Evolutionary conservation across 2,113 vertebrate genomes (phyloP), one percentile per base, ranked within the genome.

Genomic region (Anser brachyrhynchus): DNA sequence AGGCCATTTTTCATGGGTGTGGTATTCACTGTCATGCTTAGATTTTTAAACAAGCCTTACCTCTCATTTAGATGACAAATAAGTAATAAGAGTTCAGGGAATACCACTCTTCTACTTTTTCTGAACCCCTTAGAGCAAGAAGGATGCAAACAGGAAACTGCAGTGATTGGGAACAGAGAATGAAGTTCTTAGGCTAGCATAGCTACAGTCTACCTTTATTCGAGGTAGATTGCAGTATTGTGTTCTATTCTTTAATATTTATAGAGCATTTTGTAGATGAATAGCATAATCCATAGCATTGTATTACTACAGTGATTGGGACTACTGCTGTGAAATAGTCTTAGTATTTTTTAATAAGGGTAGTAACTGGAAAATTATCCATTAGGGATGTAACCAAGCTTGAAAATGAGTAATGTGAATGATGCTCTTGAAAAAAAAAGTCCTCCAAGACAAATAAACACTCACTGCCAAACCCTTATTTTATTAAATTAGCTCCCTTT

Each of bases 401-500:
- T 85, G 82, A 90, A 94, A 96, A 96, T 59, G n/a, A 89, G n/a
- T 83, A 87, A 75, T 1, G 0, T 90, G 93, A 96, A 94, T 87
- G 67, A 54, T 71, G 35, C 49, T 89, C 28, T 88, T 90, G 73
- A 84, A 84, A 66, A 33, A 29, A 85, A 16, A 74, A 69, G 11
- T 37, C 44, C 64, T 87, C 33, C 19, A 84, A 87, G 77, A 85
- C 62, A 92, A 85, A 91, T 90, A 93, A 96, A 85, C 18, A 59
- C 39, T 71, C 1, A 0, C 11, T 93, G 79, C 72, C 85, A 81
- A 92, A 46, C 72, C 14, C 61, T 64, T 76, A 59, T 95, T 97
- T 97, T 93, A 92, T 95, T 96, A 96, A 95, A 91, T 91, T 69
- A 90, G 28, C 46, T 89, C 89, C 76, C 61, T 86, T 91, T 96